Evolutionary conservation across 2,888 invertebrate genomes (phyloP).

Genomic region (Ectemnius lituratus): DNA sequence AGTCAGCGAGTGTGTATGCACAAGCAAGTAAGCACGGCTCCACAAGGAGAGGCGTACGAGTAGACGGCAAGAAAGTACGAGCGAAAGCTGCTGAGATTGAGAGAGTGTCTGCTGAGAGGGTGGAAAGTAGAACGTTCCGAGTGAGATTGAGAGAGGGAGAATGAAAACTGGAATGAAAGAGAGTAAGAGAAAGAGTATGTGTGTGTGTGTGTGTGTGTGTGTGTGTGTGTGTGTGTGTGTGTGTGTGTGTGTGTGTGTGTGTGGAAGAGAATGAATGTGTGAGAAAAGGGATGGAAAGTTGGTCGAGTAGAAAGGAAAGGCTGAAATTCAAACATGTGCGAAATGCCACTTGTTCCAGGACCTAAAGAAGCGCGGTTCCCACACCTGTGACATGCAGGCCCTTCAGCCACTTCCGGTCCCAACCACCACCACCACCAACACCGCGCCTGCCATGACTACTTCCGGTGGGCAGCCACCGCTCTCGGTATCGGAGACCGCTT

Average conservation of each 20-base stretch:
- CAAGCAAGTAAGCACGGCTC: neutral
- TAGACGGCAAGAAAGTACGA: conserved; percentile 17
- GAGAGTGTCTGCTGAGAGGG: conserved; percentile 4
- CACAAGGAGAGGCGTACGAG: conserved; percentile 29
- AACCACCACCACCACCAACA: conserved; percentile 67
- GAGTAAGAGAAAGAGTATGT: neutral
- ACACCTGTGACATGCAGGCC: conserved; percentile 77
- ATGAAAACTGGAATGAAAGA: neutral
- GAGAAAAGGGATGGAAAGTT: conserved; percentile 32
- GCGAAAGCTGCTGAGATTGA: conserved; percentile 7
- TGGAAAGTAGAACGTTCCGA: conserved; percentile 2
- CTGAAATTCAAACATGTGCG: conserved; percentile 61
- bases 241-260: conserved; percentile 18
- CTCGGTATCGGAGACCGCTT: conserved; percentile 75
- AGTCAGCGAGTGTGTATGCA: neutral
- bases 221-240: neutral
- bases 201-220: too few relatives aligned
- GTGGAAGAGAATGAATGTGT: conserved; percentile 24
- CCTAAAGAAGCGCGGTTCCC: conserved; percentile 77
- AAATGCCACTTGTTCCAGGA: conserved; percentile 77
- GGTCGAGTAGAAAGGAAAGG: conserved; percentile 33
- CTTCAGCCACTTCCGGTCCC: conserved; percentile 76
- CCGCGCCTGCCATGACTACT: conserved; percentile 74
- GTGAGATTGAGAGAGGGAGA: conserved; percentile 13
- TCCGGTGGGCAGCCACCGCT: conserved; percentile 72